These are phyloP conservation scores for Batillaria attramentaria DNA, from an alignment of 1,140 invertebrate species.

Conservation along the genomic window DNA sequence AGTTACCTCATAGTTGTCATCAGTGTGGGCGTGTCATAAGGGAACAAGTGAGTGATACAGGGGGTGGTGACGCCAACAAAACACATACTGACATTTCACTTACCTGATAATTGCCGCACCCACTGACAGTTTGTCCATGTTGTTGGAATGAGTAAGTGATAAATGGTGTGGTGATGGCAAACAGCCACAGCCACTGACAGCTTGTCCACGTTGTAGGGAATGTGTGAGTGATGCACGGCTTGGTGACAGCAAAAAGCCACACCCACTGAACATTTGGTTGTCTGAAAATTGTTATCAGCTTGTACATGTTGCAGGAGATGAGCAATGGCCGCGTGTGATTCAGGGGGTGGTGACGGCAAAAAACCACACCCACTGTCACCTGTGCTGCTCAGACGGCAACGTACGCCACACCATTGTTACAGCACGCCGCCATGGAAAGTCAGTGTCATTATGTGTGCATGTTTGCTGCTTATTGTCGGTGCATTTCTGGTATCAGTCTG, in stretches of 20 bases:
- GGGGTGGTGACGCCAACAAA: no score
- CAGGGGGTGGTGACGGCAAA: constrained; percentile 78
- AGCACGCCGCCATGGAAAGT: constrained; percentile 82
- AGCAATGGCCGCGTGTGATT: constrained; percentile 84
- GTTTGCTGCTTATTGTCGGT: neutral
- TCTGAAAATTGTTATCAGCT: neutral
- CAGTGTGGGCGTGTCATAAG: no score
- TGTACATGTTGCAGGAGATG: no score
- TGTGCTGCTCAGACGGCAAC: constrained; percentile 83
- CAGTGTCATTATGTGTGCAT: constrained; percentile 39
- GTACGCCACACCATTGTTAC: constrained; percentile 86
- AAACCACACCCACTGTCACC: constrained; percentile 82
- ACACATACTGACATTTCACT: no score
- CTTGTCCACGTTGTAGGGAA: neutral
- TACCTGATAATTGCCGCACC: no score
- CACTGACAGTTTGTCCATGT: neutral
- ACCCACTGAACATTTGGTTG: no score
- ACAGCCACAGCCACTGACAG: neutral
- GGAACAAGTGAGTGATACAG: no score
- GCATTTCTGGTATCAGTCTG: neutral
- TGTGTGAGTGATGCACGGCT: neutral
- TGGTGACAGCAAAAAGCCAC: neutral
- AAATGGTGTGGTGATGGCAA: neutral
- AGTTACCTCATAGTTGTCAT: no score
- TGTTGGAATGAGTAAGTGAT: neutral